Percentiles rank a stretch among this genome's conserved stretches.
These are phyloP conservation scores for Bruchidius siliquastri DNA, from an alignment of 2,888 invertebrate species.

Conservation along the genomic window DNA sequence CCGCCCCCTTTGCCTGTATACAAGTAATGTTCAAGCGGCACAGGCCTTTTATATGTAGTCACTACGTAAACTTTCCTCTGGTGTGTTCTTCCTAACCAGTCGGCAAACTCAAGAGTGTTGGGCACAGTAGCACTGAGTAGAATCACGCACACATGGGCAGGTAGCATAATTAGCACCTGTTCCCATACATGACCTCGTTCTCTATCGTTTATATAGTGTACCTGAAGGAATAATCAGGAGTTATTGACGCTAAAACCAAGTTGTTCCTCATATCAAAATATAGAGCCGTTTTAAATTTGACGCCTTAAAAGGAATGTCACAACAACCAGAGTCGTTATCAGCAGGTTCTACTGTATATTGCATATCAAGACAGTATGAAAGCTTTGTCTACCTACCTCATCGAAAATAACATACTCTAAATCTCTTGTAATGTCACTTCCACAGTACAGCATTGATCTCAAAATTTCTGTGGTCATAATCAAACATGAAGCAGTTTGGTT, in stretches of 20 bases:
- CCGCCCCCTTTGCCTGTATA: constrained; percentile 81
- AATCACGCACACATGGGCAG: constrained; percentile 91
- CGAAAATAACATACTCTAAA: constrained; percentile 97
- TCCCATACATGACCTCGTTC: constrained; percentile 98
- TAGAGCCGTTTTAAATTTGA: too few species aligned
- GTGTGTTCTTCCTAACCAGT: constrained; percentile 82
- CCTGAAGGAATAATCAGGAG: too few species aligned
- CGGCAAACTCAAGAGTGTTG: constrained; percentile 92
- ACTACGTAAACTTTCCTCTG: constrained; percentile 89
- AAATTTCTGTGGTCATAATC: constrained; percentile 99
- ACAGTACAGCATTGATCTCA: constrained; percentile 94
- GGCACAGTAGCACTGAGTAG: constrained; percentile 98
- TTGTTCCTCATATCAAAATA: too few species aligned
- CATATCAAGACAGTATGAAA: too few species aligned
- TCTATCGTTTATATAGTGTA: constrained; percentile 94
- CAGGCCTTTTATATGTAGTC: constrained; percentile 87
- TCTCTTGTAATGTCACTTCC: constrained; percentile 92
- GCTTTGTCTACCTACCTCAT: too few species aligned
- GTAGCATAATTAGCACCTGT: constrained; percentile 90
- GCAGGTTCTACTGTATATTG: too few species aligned
- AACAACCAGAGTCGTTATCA: too few species aligned
- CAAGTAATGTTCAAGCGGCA: constrained; percentile 91
- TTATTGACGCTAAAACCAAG: too few species aligned
- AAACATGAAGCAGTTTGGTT: constrained; percentile 90
- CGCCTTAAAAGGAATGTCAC: too few species aligned